phyloP scores from a whole-genome alignment of 2,113 vertebrate genomes.

The Oceanites oceanicus region DNA sequence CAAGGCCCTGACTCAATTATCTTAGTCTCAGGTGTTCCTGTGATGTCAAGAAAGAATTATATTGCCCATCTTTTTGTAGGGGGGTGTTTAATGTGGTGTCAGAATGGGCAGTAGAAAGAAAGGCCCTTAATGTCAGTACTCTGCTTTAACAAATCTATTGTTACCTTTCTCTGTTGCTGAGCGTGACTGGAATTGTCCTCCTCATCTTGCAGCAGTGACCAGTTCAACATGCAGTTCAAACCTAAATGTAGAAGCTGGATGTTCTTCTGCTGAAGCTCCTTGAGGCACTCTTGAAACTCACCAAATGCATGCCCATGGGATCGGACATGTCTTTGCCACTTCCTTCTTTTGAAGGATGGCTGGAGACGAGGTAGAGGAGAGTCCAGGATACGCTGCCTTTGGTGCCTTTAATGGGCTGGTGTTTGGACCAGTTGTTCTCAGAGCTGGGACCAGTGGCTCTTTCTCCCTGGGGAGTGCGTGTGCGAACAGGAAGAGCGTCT shows the following conservation, averaged over 20 bases:
- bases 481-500: neutral
- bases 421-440: neutral
- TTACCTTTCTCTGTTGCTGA: neutral
- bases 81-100: neutral
- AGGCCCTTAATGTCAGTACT: neutral
- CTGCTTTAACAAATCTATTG: neutral
- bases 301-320: neutral
- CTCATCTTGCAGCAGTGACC: neutral
- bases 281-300: neutral
- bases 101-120: neutral
- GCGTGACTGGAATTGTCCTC: neutral
- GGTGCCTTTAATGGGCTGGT: neutral
- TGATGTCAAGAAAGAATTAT: neutral
- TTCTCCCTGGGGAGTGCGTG: neutral
- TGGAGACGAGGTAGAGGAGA: neutral
- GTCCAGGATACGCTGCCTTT: neutral
- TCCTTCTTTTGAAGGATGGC: neutral
- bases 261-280: neutral
- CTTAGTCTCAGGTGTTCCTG: neutral
- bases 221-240: neutral
- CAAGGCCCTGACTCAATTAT: neutral
- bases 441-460: neutral
- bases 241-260: neutral
- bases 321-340: neutral
- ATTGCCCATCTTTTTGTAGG: neutral